Conservation (phyloP, 2,888 invertebrate species). For the Limnephilus rhombicus region DNA sequence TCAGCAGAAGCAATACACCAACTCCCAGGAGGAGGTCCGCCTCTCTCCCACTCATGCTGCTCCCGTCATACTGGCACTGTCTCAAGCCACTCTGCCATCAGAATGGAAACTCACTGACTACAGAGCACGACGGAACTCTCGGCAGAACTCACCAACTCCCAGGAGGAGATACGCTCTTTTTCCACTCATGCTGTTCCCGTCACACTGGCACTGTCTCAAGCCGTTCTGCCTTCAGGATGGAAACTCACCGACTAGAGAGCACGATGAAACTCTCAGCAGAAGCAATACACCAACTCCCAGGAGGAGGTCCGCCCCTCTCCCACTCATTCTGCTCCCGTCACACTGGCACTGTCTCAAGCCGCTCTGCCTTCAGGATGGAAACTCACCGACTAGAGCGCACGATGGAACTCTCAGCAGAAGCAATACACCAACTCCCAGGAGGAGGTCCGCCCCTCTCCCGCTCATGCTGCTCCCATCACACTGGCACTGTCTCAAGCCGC, state of each 20-base stretch:
- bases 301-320: neutral
- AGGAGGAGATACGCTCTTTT: too few relatives aligned
- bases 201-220: too few relatives aligned
- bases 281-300: neutral
- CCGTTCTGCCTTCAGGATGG: neutral
- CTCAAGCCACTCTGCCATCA: neutral
- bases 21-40: too few relatives aligned
- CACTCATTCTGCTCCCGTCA: neutral
- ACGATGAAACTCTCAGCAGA: conserved; percentile 7
- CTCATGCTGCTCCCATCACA: neutral
- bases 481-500: neutral
- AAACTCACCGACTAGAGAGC: conserved; percentile 19
- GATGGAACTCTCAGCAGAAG: conserved; percentile 14
- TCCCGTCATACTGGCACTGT: too few relatives aligned
- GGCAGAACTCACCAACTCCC: too few relatives aligned
- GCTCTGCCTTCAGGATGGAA: neutral
- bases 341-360: neutral
- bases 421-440: neutral
- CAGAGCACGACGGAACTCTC: too few relatives aligned
- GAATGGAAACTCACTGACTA: too few relatives aligned
- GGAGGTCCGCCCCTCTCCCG: neutral
- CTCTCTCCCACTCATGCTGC: too few relatives aligned
- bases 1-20: too few relatives aligned
- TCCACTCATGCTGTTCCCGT: too few relatives aligned
- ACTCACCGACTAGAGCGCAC: conserved; percentile 17